These are phyloP conservation scores for Spea bombifrons DNA, from an alignment of 2,113 vertebrate species.

Conservation along the genomic window DNA sequence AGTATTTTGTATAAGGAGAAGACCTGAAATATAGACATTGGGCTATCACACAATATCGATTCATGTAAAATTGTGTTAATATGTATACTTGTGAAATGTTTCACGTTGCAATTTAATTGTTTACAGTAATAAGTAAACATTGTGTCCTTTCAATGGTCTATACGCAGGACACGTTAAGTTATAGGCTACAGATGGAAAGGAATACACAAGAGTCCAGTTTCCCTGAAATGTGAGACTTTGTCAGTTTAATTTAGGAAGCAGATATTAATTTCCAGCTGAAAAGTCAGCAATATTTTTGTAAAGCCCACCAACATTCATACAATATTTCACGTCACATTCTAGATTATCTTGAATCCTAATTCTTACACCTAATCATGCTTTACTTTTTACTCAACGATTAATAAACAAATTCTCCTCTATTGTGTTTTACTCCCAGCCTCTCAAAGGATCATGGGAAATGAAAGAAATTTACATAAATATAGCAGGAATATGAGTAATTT, in stretches of 20 bases:
- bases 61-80: neutral
- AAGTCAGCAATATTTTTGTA: neutral
- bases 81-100: neutral
- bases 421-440: too few species aligned
- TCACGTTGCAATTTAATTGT: neutral
- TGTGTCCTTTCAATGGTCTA: neutral
- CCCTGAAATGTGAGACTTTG: slow-evolving; percentile 55
- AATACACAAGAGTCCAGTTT: slow-evolving; percentile 58
- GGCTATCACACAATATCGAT: neutral
- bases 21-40: neutral
- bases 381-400: too few species aligned
- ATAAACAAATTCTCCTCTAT: too few species aligned
- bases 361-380: too few species aligned
- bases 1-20: slow-evolving; percentile 23
- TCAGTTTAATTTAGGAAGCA: neutral
- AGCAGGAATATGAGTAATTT: too few species aligned
- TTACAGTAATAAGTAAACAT: neutral
- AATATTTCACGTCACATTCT: too few species aligned
- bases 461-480: too few species aligned
- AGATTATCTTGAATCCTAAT: too few species aligned
- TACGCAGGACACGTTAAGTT: neutral
- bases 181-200: slow-evolving; percentile 53
- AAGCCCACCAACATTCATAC: too few species aligned
- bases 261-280: slow-evolving; percentile 40
- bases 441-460: too few species aligned